Evolutionary conservation across 2,888 invertebrate species (phyloP), one percentile per base, ranked within the genome.

Genomic region (Villa cingulata): DNA sequence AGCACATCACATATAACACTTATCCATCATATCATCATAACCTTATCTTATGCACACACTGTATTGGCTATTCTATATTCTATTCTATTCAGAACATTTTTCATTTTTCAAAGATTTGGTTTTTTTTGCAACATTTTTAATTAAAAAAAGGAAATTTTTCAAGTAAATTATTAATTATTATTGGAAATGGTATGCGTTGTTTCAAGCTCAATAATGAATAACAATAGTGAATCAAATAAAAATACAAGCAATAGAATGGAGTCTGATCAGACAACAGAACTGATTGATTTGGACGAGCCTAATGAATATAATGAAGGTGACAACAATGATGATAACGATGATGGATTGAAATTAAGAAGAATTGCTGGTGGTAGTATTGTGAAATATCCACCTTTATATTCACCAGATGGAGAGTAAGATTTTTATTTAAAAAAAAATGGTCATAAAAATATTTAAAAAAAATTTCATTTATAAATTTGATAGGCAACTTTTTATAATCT

Each of bases 311-410:
- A 9, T 27, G 10, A 27, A 27, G 27, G 10, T 9, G 29, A 12
- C 7, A 32, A 12, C 12, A 32, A 12, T 32, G 29, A 32, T 4
- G 29, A 32, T 32, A 12, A 32, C 12, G 6, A 5, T 37, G 71
- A 72, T 56, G 62, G 65, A 41, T 63, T 76, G 50, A 60, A 72
- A 54, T 63, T 77, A 17, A 72, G 73, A 58, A 72, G 73, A 59
- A 74, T 76, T 64, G 77, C 77, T 27, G 81, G 82, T 50, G 79
- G 78, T 41, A 76, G 74, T 58, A 73, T 81, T 53, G 72, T 78
- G 17, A 66, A 72, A 52, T 70, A 74, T 57, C 68, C 74, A n/a
- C 79, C 81, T 3, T 56, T 78, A 45, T 81, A 80, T 69, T 77
- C 79, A 4, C 59, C 63, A 6, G 74, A 77, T 63, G 75, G 75